These are phyloP conservation scores for Lasioglossum malachurum DNA, from an alignment of 2,888 invertebrate genomes.

Conservation along the genomic window DNA sequence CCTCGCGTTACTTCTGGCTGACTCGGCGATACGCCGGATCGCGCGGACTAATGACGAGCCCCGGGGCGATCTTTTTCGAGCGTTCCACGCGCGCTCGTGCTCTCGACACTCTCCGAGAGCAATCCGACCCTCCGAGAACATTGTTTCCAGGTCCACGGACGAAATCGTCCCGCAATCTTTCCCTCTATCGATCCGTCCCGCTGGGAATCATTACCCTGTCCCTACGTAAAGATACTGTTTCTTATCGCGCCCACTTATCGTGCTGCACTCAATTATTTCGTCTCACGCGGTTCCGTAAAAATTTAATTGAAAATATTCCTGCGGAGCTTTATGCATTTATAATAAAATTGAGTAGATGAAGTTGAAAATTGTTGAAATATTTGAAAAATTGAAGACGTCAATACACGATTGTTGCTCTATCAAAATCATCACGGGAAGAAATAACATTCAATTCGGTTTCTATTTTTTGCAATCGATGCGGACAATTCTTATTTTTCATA, in stretches of 20 bases:
- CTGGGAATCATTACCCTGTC: background rate
- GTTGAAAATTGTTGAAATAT: too few relatives aligned
- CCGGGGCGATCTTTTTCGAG: constrained; percentile 61
- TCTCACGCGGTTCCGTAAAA: too few relatives aligned
- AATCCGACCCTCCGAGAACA: background rate
- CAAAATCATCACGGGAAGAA: too few relatives aligned
- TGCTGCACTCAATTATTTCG: too few relatives aligned
- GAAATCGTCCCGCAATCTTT: background rate
- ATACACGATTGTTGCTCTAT: too few relatives aligned
- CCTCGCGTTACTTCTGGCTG: constrained; percentile 42
- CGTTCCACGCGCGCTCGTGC: constrained; percentile 52
- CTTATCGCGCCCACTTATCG: background rate
- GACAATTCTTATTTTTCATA: too few relatives aligned
- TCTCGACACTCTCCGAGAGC: constrained; percentile 27
- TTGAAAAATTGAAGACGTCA: too few relatives aligned
- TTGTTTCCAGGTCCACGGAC: background rate
- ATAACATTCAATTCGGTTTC: too few relatives aligned
- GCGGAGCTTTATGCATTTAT: too few relatives aligned
- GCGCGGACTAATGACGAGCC: constrained; percentile 71
- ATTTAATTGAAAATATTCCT: too few relatives aligned
- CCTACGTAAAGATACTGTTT: background rate
- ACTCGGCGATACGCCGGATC: constrained; percentile 67
- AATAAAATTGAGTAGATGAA: too few relatives aligned
- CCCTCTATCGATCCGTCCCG: background rate
- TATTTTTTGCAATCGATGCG: too few relatives aligned